Evolutionary conservation across 30 jellyfish, hydroid and myxozoan genomes (phyloP).

Genomic region (Pelagia noctiluca): DNA sequence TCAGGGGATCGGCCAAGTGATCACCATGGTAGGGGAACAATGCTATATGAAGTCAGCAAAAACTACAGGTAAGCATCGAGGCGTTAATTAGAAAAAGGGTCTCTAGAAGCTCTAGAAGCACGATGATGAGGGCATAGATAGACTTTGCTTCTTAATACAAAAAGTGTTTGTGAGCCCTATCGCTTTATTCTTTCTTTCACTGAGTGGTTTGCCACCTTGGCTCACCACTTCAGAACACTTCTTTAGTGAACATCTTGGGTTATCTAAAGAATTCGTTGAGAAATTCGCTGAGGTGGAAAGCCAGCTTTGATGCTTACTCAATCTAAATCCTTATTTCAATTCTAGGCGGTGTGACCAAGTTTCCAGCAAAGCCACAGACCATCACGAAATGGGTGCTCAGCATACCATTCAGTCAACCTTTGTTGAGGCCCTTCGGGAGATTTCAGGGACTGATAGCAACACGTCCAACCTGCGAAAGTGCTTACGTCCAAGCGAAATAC

Average conservation of each 20-base stretch:
- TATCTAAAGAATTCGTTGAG: neutral
- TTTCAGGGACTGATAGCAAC: conserved; percentile 11
- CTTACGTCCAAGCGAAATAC: conserved; percentile 6
- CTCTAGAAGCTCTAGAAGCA: neutral
- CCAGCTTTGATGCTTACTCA: neutral
- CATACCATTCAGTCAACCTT: conserved; percentile 15
- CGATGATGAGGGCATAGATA: neutral
- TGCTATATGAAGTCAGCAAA: conserved; percentile 5
- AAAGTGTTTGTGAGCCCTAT: neutral
- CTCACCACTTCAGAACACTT: neutral
- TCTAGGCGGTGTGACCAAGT: conserved; percentile 28
- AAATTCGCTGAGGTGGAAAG: neutral
- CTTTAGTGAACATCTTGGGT: neutral
- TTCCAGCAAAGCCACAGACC: neutral
- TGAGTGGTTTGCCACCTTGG: neutral
- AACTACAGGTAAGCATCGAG: conserved; percentile 13
- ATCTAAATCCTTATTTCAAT: neutral
- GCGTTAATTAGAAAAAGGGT: neutral
- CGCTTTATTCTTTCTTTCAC: neutral
- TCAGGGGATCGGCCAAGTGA: conserved; percentile 4
- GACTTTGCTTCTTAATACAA: neutral
- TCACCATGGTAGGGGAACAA: neutral
- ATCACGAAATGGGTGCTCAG: conserved; percentile 6
- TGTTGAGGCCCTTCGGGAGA: conserved; percentile 11
- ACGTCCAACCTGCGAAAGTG: conserved; percentile 20